phyloP scores from a whole-genome alignment of 2,113 vertebrate species.

The Plecotus auritus region DNA sequence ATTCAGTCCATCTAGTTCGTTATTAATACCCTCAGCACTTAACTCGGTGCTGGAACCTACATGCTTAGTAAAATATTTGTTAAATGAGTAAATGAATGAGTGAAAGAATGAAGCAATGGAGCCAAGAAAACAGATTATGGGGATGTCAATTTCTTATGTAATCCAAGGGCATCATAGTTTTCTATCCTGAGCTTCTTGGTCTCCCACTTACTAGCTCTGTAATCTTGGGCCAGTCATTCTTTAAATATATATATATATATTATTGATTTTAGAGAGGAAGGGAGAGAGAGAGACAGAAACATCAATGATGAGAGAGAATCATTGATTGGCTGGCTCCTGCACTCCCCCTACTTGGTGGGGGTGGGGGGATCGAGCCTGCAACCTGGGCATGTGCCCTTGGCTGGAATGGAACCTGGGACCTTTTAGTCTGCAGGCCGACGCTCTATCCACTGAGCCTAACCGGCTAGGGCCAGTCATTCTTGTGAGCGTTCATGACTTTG shows the following conservation, averaged over 20 bases:
- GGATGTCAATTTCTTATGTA: not conserved
- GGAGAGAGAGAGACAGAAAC: too few species aligned
- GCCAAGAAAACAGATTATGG: not conserved
- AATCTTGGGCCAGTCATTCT: too few species aligned
- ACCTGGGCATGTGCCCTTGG: too few species aligned
- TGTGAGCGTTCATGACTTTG: not conserved
- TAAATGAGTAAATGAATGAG: not conserved
- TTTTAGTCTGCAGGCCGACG: too few species aligned
- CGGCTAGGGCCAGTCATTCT: not conserved
- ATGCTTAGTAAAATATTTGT: not conserved
- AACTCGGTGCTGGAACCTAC: not conserved
- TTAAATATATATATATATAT: too few species aligned
- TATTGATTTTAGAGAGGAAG: too few species aligned
- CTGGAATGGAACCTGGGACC: too few species aligned
- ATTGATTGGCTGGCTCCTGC: too few species aligned
- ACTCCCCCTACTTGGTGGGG: too few species aligned
- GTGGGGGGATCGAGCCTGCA: too few species aligned
- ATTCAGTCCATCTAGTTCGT: not conserved
- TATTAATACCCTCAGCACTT: not conserved
- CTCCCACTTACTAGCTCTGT: not conserved
- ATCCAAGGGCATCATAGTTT: not conserved
- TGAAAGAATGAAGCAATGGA: not conserved
- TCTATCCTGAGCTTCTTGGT: not conserved
- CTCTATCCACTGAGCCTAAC: too few species aligned
- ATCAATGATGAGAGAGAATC: too few species aligned